Conservation (phyloP, 1,140 invertebrate species). For the Mizuhopecten yessoensis region DNA sequence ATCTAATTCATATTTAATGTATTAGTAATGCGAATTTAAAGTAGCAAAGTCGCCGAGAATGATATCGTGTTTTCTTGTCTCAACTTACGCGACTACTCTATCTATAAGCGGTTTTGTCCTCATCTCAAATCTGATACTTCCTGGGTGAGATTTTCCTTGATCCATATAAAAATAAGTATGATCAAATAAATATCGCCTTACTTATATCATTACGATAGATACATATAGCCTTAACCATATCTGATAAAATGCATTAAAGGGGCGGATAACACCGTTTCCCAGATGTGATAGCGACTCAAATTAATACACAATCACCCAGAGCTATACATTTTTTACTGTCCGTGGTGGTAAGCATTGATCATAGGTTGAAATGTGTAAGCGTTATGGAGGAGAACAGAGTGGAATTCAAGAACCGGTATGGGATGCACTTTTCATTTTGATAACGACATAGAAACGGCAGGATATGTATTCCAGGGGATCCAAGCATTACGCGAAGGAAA, state of each 20-base stretch:
- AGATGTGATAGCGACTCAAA: not conserved
- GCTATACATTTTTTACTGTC: not conserved
- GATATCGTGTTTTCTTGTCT: not conserved
- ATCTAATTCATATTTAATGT: not conserved
- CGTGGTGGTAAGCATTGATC: not conserved
- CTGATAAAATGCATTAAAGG: slow-evolving; percentile 34
- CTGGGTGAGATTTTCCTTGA: not conserved
- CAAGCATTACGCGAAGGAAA: not conserved
- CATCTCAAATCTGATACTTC: slow-evolving; percentile 33
- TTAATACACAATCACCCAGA: not conserved
- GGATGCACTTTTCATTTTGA: slow-evolving; percentile 34
- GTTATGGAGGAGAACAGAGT: not conserved
- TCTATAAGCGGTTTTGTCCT: slow-evolving; percentile 37
- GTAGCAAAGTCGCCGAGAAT: not conserved
- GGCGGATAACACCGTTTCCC: not conserved
- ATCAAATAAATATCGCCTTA: slow-evolving; percentile 24
- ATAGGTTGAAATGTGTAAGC: not conserved
- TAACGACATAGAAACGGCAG: slow-evolving; percentile 14
- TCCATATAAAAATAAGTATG: slow-evolving; percentile 28
- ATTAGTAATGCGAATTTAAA: slow-evolving; percentile 6
- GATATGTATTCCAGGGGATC: not conserved
- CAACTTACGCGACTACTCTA: not conserved
- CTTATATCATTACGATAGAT: not conserved
- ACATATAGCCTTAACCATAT: not conserved
- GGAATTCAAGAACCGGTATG: not conserved